Evolutionary conservation across 2,797 vertebrate genomes (phyloP).

Genomic region (Thamnophis elegans): DNA sequence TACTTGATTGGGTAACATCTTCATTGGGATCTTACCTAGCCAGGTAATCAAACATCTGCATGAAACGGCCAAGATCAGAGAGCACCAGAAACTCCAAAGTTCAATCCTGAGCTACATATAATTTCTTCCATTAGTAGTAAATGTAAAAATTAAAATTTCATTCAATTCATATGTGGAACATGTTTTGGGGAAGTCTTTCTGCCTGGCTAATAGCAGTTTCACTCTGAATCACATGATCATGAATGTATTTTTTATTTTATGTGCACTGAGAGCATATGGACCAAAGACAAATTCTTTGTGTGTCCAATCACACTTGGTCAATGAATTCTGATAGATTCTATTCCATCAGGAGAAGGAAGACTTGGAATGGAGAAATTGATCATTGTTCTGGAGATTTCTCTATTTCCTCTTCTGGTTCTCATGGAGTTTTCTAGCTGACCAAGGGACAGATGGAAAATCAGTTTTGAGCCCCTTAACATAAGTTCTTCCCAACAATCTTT

Average conservation of each 20-base stretch:
- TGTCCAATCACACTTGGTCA: no score
- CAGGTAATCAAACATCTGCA: neutral
- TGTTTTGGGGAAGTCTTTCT: neutral
- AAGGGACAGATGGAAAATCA: neutral
- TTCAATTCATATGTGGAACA: neutral
- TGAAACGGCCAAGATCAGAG: neutral
- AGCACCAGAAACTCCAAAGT: neutral
- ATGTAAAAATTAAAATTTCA: neutral
- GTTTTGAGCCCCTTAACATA: neutral
- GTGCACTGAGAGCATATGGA: no score
- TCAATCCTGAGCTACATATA: neutral
- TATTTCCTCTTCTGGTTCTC: neutral
- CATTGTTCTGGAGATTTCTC: neutral
- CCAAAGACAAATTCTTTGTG: no score
- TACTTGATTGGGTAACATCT: neutral
- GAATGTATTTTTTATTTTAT: no score
- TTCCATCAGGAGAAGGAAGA: neutral
- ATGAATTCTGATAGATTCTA: no score
- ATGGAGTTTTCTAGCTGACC: neutral
- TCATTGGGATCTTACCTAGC: neutral
- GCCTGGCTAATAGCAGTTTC: neutral
- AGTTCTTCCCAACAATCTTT: neutral
- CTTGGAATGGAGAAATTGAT: neutral
- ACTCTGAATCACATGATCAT: neutral
- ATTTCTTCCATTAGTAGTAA: neutral